These are phyloP conservation scores for Mactromeris polynyma DNA, from an alignment of 2,888 invertebrate species.

Conservation along the genomic window DNA sequence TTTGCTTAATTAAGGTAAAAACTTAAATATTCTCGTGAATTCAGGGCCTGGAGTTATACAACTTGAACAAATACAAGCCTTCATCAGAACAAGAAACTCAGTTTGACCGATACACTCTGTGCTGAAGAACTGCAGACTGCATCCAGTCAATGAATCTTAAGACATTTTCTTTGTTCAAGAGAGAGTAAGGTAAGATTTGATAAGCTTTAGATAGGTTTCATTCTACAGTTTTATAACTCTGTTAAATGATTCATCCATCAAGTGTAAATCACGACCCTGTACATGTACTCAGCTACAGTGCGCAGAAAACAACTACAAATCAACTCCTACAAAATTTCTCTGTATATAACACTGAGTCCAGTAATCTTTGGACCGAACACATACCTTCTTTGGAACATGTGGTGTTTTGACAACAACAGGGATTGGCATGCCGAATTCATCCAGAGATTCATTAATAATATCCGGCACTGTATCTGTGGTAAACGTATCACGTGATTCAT, in stretches of 20 bases:
- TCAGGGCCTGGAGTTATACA: too few species aligned
- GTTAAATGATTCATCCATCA: background rate
- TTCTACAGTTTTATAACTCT: background rate
- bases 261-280: background rate
- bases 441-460: constrained; percentile 75
- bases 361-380: background rate
- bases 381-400: constrained; percentile 49
- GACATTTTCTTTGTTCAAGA: background rate
- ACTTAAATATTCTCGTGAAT: too few species aligned
- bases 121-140: too few species aligned
- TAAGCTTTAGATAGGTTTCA: background rate
- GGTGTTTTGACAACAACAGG: constrained; percentile 35
- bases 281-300: background rate
- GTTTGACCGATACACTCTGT: too few species aligned
- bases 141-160: too few species aligned
- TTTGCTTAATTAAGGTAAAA: too few species aligned
- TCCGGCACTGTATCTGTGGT: constrained; percentile 73
- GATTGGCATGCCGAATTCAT: constrained; percentile 44
- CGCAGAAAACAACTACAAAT: background rate
- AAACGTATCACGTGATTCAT: constrained; percentile 77
- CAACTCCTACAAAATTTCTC: background rate
- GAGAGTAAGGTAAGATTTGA: background rate
- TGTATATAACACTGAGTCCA: background rate
- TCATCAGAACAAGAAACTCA: too few species aligned
- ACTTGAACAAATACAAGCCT: too few species aligned